phyloP scores from a whole-genome alignment of 2,113 vertebrate genomes.

The Bambusicola thoracicus region DNA sequence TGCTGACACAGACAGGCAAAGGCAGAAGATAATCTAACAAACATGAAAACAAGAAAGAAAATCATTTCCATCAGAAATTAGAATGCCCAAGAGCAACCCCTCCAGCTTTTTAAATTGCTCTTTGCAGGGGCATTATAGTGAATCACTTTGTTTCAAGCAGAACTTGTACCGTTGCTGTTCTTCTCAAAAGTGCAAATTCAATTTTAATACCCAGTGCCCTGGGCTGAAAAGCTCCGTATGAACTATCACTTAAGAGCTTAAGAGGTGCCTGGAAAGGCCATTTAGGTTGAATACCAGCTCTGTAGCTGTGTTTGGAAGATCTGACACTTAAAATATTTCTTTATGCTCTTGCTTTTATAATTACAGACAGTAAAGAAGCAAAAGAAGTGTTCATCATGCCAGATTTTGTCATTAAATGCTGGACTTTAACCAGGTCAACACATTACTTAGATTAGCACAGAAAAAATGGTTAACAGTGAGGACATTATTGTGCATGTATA shows the following conservation, averaged over 20 bases:
- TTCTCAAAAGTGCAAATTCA: background rate
- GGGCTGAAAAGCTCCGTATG: background rate
- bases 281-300: background rate
- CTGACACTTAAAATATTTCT: background rate
- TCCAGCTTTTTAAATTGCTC: background rate
- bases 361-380: background rate
- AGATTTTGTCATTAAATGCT: fast-evolving
- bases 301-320: background rate
- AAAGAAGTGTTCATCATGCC: background rate
- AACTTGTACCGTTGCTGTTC: background rate
- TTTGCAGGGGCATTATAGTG: background rate
- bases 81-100: background rate
- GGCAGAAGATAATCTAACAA: background rate
- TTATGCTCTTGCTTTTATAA: background rate
- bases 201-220: background rate
- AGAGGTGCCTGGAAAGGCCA: background rate
- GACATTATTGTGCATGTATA: background rate
- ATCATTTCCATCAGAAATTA: background rate
- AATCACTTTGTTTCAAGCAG: background rate
- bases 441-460: fast-evolving
- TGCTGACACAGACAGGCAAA: background rate
- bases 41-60: background rate
- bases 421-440: background rate
- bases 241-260: background rate
- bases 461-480: background rate